Evolutionary conservation across 2,888 invertebrate genomes (phyloP).

Genomic region (Globia sparganii): DNA sequence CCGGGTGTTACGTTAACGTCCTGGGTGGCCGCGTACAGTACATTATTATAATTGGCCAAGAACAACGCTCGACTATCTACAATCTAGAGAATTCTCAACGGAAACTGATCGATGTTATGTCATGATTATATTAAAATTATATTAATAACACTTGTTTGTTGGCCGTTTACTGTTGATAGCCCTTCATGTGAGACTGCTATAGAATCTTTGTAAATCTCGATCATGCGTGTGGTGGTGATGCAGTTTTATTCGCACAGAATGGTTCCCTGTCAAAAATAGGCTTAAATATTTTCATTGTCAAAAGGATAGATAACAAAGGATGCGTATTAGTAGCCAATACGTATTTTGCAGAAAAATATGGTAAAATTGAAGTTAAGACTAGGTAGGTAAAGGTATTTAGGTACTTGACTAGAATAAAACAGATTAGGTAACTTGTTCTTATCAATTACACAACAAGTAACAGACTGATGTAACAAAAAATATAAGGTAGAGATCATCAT

Average conservation of each 20-base stretch:
- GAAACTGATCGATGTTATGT: slow-evolving; percentile 73
- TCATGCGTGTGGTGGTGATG: slow-evolving; percentile 18
- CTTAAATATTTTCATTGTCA: neutral
- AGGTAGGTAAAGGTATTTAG: neutral
- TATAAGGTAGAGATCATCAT: no score
- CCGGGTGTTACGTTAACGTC: slow-evolving; percentile 83
- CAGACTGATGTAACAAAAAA: slow-evolving; percentile 4
- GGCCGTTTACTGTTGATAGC: slow-evolving; percentile 45
- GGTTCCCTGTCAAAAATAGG: neutral
- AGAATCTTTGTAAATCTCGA: slow-evolving; percentile 50
- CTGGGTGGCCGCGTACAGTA: slow-evolving; percentile 84
- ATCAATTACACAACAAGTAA: slow-evolving; percentile 1
- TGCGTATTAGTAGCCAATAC: neutral
- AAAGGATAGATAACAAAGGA: neutral
- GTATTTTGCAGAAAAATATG: neutral
- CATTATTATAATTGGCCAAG: slow-evolving; percentile 78
- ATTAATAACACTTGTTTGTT: slow-evolving; percentile 69
- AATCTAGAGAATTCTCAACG: slow-evolving; percentile 76
- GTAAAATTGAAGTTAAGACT: neutral
- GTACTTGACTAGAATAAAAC: neutral
- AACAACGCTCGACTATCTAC: slow-evolving; percentile 76
- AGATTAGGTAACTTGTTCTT: neutral
- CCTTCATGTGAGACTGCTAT: slow-evolving; percentile 34
- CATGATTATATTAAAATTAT: slow-evolving; percentile 68
- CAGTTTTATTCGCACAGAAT: neutral